Base-by-base conservation (phyloP, 23 tunicate species). In the Trididemnum miniatum region DNA sequence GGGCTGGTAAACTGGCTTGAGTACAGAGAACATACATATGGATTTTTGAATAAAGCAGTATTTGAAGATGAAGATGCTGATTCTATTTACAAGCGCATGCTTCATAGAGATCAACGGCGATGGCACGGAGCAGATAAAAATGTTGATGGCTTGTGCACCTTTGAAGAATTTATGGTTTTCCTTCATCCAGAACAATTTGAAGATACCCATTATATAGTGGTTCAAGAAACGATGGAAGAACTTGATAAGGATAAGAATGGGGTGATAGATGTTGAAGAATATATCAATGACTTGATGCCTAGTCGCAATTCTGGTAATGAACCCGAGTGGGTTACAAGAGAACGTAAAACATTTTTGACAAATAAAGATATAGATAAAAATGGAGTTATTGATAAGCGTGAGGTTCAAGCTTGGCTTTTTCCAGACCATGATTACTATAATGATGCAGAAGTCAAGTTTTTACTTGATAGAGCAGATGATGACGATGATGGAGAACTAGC, bases 301-400 rank as follows among this genome's bases (percentile, higher is more conserved):
- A 64, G 0, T 83, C 83, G n/a, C n/a, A n/a, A n/a, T 0, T 84
- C 81, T 35, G 76, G 71, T 7, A 85, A 64, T 50, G 99, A 87
- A 54, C 95, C 95, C 7, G 99, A 90, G 1, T 95, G 96, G 96
- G 80, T 95, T 26, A 85, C 38, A 75, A 78, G 51, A 0, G 96
- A 89, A 62, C 72, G 86, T 26, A 65, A 89, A 34, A 83, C 78
- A 1, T 95, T 95, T 67, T 31, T 29, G 0, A 37, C 59, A 23
- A 20, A 71, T 1, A 66, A 86, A 23, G 97, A 91, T 77, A 51
- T 31, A 67, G 66, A 91, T 51, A 34, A 59, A 26, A 87, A 91
- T 76, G 97, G 97, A 3, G 74, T 63, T 27, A 12, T 95, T 71
- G 82, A 90, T 59, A 59, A 51, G 25, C 71, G 79, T 5, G 92